phyloP scores from a whole-genome alignment of 2,888 invertebrate genomes.

The Himalopsyche tibetana region DNA sequence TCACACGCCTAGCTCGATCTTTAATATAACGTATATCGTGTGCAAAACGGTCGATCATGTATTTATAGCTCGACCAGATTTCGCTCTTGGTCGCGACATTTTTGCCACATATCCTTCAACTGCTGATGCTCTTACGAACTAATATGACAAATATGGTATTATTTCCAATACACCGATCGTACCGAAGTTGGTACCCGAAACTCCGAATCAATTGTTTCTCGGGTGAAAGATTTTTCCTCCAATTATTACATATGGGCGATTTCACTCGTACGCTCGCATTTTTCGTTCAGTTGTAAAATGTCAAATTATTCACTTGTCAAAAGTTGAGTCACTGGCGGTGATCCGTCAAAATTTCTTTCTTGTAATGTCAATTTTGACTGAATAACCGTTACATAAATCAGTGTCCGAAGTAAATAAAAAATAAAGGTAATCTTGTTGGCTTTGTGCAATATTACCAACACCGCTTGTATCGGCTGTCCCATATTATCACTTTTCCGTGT shows the following conservation, averaged over 20 bases:
- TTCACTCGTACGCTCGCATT: constrained; percentile 69
- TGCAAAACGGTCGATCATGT: constrained; percentile 72
- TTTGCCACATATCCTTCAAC: constrained; percentile 79
- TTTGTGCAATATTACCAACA: constrained; percentile 13
- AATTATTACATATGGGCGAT: constrained; percentile 67
- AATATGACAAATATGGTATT: constrained; percentile 69
- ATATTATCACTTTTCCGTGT: constrained; percentile 32
- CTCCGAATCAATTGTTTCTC: constrained; percentile 42
- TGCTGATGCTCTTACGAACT: constrained; percentile 76
- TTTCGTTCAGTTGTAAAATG: constrained; percentile 75
- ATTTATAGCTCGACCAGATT: constrained; percentile 75
- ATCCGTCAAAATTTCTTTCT: constrained; percentile 50
- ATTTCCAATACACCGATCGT: constrained; percentile 68
- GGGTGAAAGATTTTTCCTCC: constrained; percentile 67
- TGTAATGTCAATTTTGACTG: constrained; percentile 34
- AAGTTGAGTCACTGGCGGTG: constrained; percentile 76
- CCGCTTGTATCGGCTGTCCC: constrained; percentile 29
- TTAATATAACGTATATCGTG: constrained; percentile 43
- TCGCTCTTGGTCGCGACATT: constrained; percentile 76
- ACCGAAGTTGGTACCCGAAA: constrained; percentile 66
- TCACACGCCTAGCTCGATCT: constrained; percentile 17
- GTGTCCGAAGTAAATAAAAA: neutral
- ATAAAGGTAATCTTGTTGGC: neutral
- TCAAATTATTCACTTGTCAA: constrained; percentile 77
- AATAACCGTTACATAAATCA: constrained; percentile 12